These are phyloP conservation scores for Heloderma charlesbogerti DNA, from an alignment of 2,113 vertebrate genomes.

Conservation along the genomic window DNA sequence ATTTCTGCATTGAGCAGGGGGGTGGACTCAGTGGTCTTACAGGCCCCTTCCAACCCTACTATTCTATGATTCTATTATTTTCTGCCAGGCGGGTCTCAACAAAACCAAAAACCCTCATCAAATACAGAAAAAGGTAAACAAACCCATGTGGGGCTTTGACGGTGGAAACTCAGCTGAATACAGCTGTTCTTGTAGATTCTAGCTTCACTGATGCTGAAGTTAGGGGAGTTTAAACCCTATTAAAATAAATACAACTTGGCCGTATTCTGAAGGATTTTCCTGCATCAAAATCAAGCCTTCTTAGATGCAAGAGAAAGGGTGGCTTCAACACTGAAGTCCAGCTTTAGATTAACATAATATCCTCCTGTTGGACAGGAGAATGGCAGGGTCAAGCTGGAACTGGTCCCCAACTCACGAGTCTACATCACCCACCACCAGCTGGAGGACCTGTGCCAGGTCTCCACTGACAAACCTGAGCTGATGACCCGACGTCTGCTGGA, in stretches of 20 bases:
- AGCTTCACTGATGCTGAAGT: neutral
- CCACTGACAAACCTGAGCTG: conserved; percentile 54
- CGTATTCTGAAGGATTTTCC: neutral
- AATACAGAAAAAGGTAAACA: neutral
- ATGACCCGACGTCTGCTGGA: conserved; percentile 45
- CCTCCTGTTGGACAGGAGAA: conserved; percentile 36
- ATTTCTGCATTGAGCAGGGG: too few species aligned
- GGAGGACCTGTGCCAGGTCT: conserved; percentile 46
- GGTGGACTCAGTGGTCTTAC: too few species aligned
- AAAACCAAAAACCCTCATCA: neutral
- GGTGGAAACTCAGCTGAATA: neutral
- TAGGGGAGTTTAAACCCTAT: neutral
- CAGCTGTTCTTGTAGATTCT: neutral
- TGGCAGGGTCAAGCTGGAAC: conserved; percentile 46
- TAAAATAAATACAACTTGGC: neutral
- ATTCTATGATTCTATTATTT: too few species aligned
- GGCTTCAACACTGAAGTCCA: neutral
- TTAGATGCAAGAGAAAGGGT: neutral
- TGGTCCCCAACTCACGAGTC: conserved; percentile 45
- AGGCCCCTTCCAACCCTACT: too few species aligned
- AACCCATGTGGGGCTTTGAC: neutral
- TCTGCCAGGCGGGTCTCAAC: neutral
- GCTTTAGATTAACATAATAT: neutral
- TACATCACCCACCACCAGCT: conserved; percentile 52
- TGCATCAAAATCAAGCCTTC: neutral